phyloP scores from a whole-genome alignment of 2,888 invertebrate genomes.

The Mellilla xanthometata region DNA sequence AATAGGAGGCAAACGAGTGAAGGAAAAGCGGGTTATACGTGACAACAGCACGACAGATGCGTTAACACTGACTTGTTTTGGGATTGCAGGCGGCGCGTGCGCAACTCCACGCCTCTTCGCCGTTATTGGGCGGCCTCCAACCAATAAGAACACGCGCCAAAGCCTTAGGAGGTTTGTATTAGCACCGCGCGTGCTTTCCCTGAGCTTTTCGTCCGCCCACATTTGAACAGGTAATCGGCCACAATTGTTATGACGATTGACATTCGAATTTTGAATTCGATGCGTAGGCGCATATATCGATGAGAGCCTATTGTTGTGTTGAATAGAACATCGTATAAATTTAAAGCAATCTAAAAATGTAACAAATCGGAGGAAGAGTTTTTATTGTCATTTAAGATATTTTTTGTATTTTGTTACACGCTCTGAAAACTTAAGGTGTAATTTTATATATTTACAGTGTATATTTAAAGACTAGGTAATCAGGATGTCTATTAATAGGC shows the following conservation, averaged over 20 bases:
- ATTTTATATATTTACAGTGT: too few species aligned
- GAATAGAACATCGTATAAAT: slow-evolving; percentile 34
- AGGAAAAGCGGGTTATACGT: slow-evolving; percentile 46
- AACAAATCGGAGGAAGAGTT: slow-evolving; percentile 7
- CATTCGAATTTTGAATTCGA: slow-evolving; percentile 44
- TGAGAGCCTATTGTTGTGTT: slow-evolving; percentile 50
- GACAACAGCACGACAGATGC: slow-evolving; percentile 64
- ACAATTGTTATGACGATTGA: slow-evolving; percentile 52
- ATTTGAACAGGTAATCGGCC: slow-evolving; percentile 59
- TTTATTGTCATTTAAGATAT: too few species aligned
- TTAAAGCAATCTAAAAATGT: slow-evolving; percentile 15
- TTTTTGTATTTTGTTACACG: too few species aligned
- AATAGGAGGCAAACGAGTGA: slow-evolving; percentile 53
- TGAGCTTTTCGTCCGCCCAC: slow-evolving; percentile 71
- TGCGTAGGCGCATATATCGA: slow-evolving; percentile 67
- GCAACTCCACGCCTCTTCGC: slow-evolving; percentile 58
- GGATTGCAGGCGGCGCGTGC: slow-evolving; percentile 69
- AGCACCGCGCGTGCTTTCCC: slow-evolving; percentile 42
- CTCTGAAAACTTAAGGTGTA: too few species aligned
- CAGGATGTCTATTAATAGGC: too few species aligned
- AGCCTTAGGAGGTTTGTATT: slow-evolving; percentile 49
- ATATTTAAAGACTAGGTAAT: too few species aligned
- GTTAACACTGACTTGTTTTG: slow-evolving; percentile 63
- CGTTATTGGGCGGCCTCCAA: slow-evolving; percentile 51
- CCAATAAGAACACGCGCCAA: slow-evolving; percentile 58